Conservation (phyloP, 2,888 invertebrate genomes). For the Dastarcus helophoroides region DNA sequence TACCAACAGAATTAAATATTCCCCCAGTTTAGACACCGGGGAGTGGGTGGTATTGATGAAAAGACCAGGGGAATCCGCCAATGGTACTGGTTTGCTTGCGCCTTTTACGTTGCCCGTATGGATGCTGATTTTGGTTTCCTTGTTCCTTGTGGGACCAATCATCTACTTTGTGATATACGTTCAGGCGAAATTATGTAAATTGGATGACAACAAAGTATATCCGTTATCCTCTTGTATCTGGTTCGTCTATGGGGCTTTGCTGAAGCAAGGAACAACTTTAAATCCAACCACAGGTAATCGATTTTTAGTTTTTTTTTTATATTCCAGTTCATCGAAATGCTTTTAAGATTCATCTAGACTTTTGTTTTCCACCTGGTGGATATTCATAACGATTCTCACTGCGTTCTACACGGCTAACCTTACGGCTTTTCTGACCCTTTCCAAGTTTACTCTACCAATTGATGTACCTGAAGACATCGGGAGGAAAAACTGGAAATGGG, state of each 20-base stretch:
- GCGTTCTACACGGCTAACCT: slow-evolving; percentile 86
- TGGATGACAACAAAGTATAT: slow-evolving; percentile 45
- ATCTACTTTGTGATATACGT: slow-evolving; percentile 59
- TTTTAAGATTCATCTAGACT: slow-evolving; percentile 68
- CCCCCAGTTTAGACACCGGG: slow-evolving; percentile 57
- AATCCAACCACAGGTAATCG: slow-evolving; percentile 66
- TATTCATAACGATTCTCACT: slow-evolving; percentile 76
- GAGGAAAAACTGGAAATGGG: slow-evolving; percentile 52
- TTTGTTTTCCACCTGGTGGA: slow-evolving; percentile 85
- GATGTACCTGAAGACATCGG: slow-evolving; percentile 57
- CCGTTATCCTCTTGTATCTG: slow-evolving; percentile 63
- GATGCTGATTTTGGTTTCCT: slow-evolving; percentile 58
- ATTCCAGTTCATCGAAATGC: slow-evolving; percentile 9
- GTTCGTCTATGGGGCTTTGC: slow-evolving; percentile 79
- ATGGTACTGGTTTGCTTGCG: slow-evolving; percentile 70
- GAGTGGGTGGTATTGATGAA: slow-evolving; percentile 71
- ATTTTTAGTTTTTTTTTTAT: slow-evolving; percentile 3
- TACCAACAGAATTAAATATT: slow-evolving; percentile 45
- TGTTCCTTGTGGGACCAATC: slow-evolving; percentile 65
- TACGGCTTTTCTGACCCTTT: slow-evolving; percentile 77
- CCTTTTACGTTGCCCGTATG: slow-evolving; percentile 56
- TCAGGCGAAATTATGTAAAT: slow-evolving; percentile 50
- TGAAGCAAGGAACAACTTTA: slow-evolving; percentile 76
- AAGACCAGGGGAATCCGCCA: slow-evolving; percentile 69
- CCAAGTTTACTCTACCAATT: slow-evolving; percentile 72